These are phyloP conservation scores for Branchellion lobata DNA, from an alignment of 2,888 invertebrate species.

Conservation along the genomic window DNA sequence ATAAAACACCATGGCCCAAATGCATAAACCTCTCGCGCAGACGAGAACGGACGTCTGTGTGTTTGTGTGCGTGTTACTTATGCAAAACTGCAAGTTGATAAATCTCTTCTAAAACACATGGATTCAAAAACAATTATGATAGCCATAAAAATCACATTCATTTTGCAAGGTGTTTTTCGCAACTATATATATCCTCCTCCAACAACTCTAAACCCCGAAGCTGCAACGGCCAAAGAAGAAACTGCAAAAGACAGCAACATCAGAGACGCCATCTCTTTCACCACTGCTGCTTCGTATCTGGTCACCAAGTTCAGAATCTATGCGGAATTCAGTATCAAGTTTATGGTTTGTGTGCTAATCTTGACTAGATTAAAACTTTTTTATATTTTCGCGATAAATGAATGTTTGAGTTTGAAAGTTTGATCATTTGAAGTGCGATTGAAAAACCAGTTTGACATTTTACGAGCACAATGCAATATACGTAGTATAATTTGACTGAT, in stretches of 20 bases:
- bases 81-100: background rate
- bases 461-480: no score
- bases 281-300: slow-evolving; percentile 2
- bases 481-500: background rate
- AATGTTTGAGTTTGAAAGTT: background rate
- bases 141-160: background rate
- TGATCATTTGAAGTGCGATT: background rate
- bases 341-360: slow-evolving; percentile 15
- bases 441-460: background rate
- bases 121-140: no score
- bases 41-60: no score
- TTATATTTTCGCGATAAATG: background rate
- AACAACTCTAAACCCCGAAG: no score
- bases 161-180: no score
- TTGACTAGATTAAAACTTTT: no score
- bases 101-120: background rate
- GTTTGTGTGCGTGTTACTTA: no score
- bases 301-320: slow-evolving; percentile 39
- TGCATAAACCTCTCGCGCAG: no score
- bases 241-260: background rate
- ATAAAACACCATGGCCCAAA: no score
- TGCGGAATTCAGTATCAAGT: slow-evolving; percentile 23
- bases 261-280: slow-evolving; percentile 7
- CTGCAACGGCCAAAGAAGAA: no score
- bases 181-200: no score